A percentile compares a stretch with the other conserved stretches of the same genome.
Evolutionary conservation across 1,140 invertebrate species (phyloP).

Genomic region (Drosophila repleta): DNA sequence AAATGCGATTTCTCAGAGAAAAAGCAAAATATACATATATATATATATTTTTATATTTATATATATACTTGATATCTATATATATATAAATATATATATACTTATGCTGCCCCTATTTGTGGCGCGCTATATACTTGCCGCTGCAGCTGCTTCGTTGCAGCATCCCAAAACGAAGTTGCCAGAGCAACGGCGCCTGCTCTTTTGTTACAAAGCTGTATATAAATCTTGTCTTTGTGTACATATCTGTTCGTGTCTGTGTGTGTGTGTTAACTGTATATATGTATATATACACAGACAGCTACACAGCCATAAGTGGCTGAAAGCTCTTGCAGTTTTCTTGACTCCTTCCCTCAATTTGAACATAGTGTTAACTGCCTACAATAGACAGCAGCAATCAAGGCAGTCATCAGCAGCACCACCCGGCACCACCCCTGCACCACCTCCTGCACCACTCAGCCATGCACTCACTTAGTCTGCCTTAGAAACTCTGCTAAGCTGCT

Average conservation of each 20-base stretch:
- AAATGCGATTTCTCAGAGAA: constrained; percentile 31
- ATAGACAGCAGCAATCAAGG: constrained; percentile 6
- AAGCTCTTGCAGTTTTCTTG: constrained; percentile 44
- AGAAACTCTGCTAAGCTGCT: neutral
- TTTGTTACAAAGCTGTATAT: constrained; percentile 3
- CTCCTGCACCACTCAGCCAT: neutral
- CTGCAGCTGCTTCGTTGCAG: constrained; percentile 16
- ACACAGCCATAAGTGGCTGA: constrained; percentile 48
- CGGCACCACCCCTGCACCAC: constrained; percentile 8
- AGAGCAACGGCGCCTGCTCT: constrained; percentile 6
- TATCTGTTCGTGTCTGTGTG: no score
- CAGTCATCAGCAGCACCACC: constrained; percentile 14
- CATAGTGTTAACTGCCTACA: constrained; percentile 42
- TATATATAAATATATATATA: neutral
- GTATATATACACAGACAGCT: constrained; percentile 1
- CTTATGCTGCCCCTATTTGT: neutral
- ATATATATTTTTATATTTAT: constrained; percentile 1
- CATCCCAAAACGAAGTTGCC: constrained; percentile 4
- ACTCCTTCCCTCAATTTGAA: neutral
- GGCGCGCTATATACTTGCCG: constrained; percentile 3
- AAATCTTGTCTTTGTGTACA: neutral
- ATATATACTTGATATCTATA: constrained; percentile 8
- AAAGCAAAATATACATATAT: neutral
- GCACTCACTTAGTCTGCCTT: neutral
- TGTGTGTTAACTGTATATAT: constrained; percentile 16